Evolutionary conservation across 2,888 invertebrate species (phyloP).

Genomic region (Halictus ligatus): DNA sequence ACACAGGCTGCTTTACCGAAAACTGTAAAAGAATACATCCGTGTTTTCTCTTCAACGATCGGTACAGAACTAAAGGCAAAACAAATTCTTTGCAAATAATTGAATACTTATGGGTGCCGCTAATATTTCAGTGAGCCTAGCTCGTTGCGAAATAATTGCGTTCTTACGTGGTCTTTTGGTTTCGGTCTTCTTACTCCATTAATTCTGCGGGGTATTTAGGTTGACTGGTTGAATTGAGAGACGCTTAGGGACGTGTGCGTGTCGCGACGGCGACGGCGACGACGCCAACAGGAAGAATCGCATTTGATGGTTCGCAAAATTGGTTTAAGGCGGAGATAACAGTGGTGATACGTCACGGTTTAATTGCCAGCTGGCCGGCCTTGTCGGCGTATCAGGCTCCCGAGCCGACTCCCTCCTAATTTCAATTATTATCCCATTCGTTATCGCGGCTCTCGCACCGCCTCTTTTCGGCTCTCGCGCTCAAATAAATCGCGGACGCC

Average conservation of each 20-base stretch:
- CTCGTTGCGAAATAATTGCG: not conserved
- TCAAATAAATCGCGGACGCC: slow-evolving; percentile 51
- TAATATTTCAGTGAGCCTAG: not conserved
- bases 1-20: too few species aligned
- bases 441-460: slow-evolving; percentile 69
- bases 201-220: slow-evolving; percentile 13
- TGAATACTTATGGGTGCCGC: too few species aligned
- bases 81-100: too few species aligned
- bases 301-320: slow-evolving; percentile 59
- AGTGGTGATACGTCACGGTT: slow-evolving; percentile 66
- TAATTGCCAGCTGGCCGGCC: slow-evolving; percentile 67
- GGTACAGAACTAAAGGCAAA: too few species aligned
- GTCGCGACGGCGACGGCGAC: not conserved
- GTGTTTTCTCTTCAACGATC: too few species aligned
- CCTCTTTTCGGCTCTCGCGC: slow-evolving; percentile 68
- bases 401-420: slow-evolving; percentile 65
- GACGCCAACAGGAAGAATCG: slow-evolving; percentile 32
- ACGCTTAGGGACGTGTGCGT: slow-evolving; percentile 3
- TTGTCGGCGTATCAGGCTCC: slow-evolving; percentile 61
- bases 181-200: not conserved
- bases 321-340: slow-evolving; percentile 70
- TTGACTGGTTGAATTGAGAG: slow-evolving; percentile 4
- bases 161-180: not conserved
- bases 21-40: too few species aligned
- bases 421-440: slow-evolving; percentile 76